phyloP scores from a whole-genome alignment of 2,797 vertebrate genomes.

The Acomys russatus region DNA sequence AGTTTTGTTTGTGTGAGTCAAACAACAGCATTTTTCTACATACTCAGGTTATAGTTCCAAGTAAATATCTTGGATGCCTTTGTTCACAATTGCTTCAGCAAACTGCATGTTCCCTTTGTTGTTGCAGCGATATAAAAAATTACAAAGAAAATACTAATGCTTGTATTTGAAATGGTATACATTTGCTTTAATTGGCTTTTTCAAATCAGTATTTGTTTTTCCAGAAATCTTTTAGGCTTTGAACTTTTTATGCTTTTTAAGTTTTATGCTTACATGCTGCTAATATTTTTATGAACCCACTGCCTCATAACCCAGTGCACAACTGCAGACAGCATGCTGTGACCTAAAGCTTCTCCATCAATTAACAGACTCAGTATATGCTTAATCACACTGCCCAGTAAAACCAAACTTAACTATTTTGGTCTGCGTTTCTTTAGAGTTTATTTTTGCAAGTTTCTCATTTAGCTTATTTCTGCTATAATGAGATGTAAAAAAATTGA shows the following conservation, averaged over 20 bases:
- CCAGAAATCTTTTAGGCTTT: slow-evolving; percentile 53
- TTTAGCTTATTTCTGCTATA: neutral
- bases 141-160: neutral
- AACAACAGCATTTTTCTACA: neutral
- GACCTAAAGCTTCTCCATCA: neutral
- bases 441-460: neutral
- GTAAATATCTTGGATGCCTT: neutral
- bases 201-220: slow-evolving; percentile 34
- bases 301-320: neutral
- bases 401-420: slow-evolving; percentile 9
- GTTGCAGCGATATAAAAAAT: neutral
- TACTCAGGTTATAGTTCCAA: slow-evolving; percentile 13
- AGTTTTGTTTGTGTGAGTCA: neutral
- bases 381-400: neutral
- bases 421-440: slow-evolving; percentile 1
- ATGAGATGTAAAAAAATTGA: neutral
- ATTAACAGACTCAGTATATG: neutral
- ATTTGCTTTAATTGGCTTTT: slow-evolving; percentile 15
- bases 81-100: neutral
- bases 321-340: neutral
- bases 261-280: slow-evolving; percentile 29
- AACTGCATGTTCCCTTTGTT: neutral
- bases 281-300: neutral
- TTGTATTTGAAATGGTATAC: neutral
- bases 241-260: neutral